Conservation (phyloP, 2,888 invertebrate species). For the Apodemia mormo region DNA sequence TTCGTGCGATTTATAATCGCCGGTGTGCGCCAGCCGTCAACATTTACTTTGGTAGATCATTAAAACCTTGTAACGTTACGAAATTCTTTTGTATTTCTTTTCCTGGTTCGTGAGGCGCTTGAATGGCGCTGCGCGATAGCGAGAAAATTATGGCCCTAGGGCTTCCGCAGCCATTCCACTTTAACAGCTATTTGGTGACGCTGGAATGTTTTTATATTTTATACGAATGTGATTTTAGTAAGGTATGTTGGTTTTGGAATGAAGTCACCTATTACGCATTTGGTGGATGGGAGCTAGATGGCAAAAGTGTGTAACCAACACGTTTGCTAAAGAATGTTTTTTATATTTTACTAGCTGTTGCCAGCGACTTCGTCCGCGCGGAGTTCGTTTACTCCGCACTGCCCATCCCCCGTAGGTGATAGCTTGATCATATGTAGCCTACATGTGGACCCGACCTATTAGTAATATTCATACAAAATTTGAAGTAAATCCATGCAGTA, state of each 20-base stretch:
- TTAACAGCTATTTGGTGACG: slow-evolving; percentile 10
- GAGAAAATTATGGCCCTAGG: slow-evolving; percentile 16
- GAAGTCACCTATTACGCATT: background rate
- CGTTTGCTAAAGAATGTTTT: too few relatives aligned
- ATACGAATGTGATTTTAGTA: background rate
- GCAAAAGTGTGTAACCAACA: too few relatives aligned
- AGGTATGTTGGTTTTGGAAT: background rate
- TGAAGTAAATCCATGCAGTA: too few relatives aligned
- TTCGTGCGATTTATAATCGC: slow-evolving; percentile 7
- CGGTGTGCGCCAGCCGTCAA: background rate
- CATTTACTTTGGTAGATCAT: slow-evolving; percentile 16
- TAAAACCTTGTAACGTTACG: slow-evolving; percentile 16
- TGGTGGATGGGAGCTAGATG: background rate
- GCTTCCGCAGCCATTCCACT: slow-evolving; percentile 15
- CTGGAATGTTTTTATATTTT: background rate
- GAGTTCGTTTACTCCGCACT: too few relatives aligned
- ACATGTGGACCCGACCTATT: too few relatives aligned
- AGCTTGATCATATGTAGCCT: too few relatives aligned
- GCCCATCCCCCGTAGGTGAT: too few relatives aligned
- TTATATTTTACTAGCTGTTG: too few relatives aligned
- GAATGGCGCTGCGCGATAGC: slow-evolving; percentile 10
- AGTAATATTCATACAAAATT: too few relatives aligned
- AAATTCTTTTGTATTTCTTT: slow-evolving; percentile 10
- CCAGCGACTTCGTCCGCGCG: too few relatives aligned
- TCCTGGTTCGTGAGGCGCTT: slow-evolving; percentile 13